Percentiles rank a stretch among this genome's conserved stretches.
Conservation (phyloP, 2,797 vertebrate genomes). For the Decapterus maruadsi region DNA sequence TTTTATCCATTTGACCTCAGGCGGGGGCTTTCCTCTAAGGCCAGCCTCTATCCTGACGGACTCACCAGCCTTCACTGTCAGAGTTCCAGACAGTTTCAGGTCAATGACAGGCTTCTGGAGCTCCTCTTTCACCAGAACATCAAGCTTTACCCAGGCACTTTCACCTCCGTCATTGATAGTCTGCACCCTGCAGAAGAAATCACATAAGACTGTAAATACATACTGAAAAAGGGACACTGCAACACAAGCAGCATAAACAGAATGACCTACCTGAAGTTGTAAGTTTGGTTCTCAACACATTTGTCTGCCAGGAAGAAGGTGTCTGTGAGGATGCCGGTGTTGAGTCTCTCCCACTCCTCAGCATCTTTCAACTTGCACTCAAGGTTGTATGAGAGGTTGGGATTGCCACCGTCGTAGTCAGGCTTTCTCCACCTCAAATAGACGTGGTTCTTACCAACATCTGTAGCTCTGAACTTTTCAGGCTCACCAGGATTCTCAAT, state of each 20-base stretch:
- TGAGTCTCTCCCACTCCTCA: conserved; percentile 93
- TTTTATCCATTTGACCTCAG: conserved; percentile 95
- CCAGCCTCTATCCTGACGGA: conserved; percentile 95
- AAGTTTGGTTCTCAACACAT: conserved; percentile 94
- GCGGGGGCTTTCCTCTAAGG: conserved; percentile 96
- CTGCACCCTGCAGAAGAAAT: conserved; percentile 86
- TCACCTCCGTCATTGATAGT: conserved; percentile 96
- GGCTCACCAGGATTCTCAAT: conserved; percentile 96
- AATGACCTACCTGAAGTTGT: conserved; percentile 80
- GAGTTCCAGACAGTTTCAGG: conserved; percentile 90
- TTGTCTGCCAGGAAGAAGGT: conserved; percentile 95
- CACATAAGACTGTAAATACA: not conserved
- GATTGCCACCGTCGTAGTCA: conserved; percentile 97
- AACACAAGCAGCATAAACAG: not conserved
- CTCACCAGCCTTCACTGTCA: conserved; percentile 96
- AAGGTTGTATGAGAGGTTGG: conserved; percentile 94
- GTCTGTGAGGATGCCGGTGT: conserved; percentile 89
- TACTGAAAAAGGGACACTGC: not conserved
- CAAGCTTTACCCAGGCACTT: conserved; percentile 96
- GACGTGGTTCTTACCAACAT: conserved; percentile 95
- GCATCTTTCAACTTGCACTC: conserved; percentile 93
- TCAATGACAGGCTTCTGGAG: conserved; percentile 97
- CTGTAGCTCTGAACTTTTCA: conserved; percentile 95
- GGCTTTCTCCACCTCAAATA: conserved; percentile 95
- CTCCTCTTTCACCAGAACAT: conserved; percentile 95